phyloP scores from a whole-genome alignment of 2,888 invertebrate species.

The Erpobdella octoculata region DNA sequence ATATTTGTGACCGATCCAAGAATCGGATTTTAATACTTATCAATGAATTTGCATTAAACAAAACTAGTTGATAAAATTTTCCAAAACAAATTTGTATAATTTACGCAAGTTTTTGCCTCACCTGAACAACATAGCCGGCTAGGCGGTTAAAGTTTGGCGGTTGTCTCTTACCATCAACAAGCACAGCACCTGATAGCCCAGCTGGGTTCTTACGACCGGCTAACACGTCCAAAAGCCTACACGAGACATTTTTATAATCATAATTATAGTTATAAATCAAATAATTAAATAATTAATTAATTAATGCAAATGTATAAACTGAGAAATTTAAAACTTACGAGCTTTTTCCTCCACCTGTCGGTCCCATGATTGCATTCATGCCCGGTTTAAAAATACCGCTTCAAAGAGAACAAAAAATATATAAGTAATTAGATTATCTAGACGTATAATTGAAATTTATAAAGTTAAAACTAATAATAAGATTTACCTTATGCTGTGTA shows the following conservation, averaged over 20 bases:
- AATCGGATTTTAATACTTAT: too few species aligned
- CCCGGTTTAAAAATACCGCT: slow-evolving; percentile 49
- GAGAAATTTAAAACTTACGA: slow-evolving; percentile 44
- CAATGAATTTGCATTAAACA: too few species aligned
- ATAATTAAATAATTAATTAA: background rate
- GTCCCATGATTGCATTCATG: slow-evolving; percentile 51
- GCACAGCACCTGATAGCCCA: slow-evolving; percentile 41
- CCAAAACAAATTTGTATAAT: too few species aligned
- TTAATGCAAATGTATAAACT: background rate
- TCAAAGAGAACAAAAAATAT: slow-evolving; percentile 37
- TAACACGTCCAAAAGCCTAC: slow-evolving; percentile 37
- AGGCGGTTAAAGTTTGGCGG: slow-evolving; percentile 51
- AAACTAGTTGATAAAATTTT: too few species aligned
- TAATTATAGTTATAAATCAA: too few species aligned
- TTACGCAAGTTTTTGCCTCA: background rate
- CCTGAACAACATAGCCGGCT: slow-evolving; percentile 51
- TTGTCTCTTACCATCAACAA: slow-evolving; percentile 48
- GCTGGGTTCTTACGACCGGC: slow-evolving; percentile 35
- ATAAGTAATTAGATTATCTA: too few species aligned
- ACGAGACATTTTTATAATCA: too few species aligned
- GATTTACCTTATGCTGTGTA: slow-evolving; percentile 43
- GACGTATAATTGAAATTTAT: too few species aligned
- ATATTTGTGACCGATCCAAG: too few species aligned
- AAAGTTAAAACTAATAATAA: background rate
- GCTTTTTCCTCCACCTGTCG: slow-evolving; percentile 52